phyloP scores from a whole-genome alignment of 2,797 vertebrate species.

The Phyllotis vaccarum region DNA sequence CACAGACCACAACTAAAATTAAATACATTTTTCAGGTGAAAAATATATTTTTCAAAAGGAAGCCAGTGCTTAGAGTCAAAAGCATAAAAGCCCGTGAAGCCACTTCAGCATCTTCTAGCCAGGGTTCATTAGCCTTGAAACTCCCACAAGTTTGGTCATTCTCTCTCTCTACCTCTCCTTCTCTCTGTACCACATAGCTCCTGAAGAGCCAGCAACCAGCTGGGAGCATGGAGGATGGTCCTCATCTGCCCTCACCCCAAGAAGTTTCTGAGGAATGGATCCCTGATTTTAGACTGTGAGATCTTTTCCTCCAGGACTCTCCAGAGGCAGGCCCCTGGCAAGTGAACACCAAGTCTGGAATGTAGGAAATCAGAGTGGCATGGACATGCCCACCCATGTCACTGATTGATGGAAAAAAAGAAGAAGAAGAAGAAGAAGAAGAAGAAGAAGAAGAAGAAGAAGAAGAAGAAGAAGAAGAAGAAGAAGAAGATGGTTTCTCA shows the following conservation, averaged over 20 bases:
- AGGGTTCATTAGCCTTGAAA: not conserved
- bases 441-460: too few species aligned
- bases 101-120: not conserved
- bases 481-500: not conserved
- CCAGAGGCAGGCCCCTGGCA: conserved; percentile 87
- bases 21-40: not conserved
- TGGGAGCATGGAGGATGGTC: conserved; percentile 66
- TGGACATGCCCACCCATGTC: conserved; percentile 74
- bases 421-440: too few species aligned
- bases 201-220: conserved; percentile 77
- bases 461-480: too few species aligned
- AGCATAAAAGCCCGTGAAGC: not conserved
- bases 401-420: conserved; percentile 51
- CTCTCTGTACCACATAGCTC: conserved; percentile 81
- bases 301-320: conserved; percentile 81
- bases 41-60: not conserved
- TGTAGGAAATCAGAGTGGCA: conserved; percentile 75
- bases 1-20: not conserved
- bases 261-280: conserved; percentile 79
- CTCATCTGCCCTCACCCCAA: conserved; percentile 70
- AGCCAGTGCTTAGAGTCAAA: not conserved
- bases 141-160: not conserved
- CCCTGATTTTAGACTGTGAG: conserved; percentile 83
- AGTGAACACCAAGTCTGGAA: conserved; percentile 74
- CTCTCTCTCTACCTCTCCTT: conserved; percentile 56